Percentiles rank a stretch among this genome's conserved stretches.
phyloP scores from a whole-genome alignment of 2,797 vertebrate species.

The Pitangus sulphuratus region DNA sequence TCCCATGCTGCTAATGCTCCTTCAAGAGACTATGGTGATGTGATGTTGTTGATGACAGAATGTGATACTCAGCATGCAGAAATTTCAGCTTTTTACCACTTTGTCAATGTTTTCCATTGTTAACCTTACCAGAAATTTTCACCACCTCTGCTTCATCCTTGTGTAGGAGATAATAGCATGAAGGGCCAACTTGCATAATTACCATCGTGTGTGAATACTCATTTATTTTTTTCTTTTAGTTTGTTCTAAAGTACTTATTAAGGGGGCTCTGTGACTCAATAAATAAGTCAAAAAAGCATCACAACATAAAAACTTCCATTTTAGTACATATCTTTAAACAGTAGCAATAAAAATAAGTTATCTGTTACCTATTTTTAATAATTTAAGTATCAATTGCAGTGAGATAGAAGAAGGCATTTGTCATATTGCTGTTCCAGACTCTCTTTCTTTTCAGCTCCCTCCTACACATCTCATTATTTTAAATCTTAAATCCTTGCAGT shows the following conservation, averaged over 20 bases:
- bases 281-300: neutral
- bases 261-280: neutral
- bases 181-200: neutral
- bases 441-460: slow-evolving; percentile 6
- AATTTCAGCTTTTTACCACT: neutral
- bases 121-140: slow-evolving; percentile 10
- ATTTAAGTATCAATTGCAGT: neutral
- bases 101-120: slow-evolving; percentile 4
- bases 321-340: neutral
- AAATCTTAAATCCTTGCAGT: neutral
- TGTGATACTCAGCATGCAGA: neutral
- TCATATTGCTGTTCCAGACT: slow-evolving; percentile 17
- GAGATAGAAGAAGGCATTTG: neutral
- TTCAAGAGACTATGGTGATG: neutral
- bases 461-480: slow-evolving; percentile 53
- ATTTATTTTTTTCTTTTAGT: neutral
- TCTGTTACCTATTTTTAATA: neutral
- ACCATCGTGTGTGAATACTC: neutral
- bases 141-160: slow-evolving; percentile 12
- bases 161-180: neutral
- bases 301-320: neutral
- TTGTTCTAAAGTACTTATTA: neutral
- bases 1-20: neutral
- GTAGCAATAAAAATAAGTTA: neutral
- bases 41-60: neutral